Evolutionary conservation across 2,888 invertebrate species (phyloP).

Genomic region (Tetragnatha montana): DNA sequence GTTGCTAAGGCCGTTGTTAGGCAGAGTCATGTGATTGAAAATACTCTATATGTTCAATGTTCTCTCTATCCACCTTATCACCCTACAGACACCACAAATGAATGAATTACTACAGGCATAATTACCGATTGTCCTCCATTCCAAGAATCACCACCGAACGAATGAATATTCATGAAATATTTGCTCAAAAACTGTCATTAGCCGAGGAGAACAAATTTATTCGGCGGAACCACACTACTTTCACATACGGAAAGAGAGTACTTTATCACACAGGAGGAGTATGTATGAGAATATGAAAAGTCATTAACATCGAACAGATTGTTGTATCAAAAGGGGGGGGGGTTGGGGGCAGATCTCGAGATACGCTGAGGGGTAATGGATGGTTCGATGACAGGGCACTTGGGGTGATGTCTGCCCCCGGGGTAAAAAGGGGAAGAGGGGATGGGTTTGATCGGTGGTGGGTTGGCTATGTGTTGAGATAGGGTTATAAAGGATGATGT

Average conservation of each 20-base stretch:
- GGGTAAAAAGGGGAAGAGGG: too few relatives aligned
- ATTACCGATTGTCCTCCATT: not conserved
- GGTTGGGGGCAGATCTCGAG: not conserved
- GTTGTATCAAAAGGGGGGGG: not conserved
- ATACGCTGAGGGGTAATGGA: not conserved
- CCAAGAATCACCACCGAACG: not conserved
- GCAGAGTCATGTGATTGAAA: too few relatives aligned
- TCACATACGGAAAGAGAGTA: not conserved
- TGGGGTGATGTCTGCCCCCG: too few relatives aligned
- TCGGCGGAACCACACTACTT: not conserved
- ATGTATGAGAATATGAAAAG: not conserved
- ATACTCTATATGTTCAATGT: too few relatives aligned
- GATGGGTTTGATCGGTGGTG: too few relatives aligned
- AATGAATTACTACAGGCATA: conserved; percentile 6
- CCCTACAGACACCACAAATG: not conserved
- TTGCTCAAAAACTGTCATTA: conserved; percentile 33
- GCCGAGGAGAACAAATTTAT: not conserved
- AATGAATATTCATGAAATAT: conserved; percentile 42
- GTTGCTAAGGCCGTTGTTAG: too few relatives aligned
- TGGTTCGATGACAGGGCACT: not conserved
- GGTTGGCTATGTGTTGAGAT: too few relatives aligned
- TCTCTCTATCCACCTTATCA: too few relatives aligned
- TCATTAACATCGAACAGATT: not conserved
- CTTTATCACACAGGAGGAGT: not conserved
- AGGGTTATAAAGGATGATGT: too few relatives aligned